Evolutionary conservation across 1,140 invertebrate genomes (phyloP).

Genomic region (Neodiprion lecontei): DNA sequence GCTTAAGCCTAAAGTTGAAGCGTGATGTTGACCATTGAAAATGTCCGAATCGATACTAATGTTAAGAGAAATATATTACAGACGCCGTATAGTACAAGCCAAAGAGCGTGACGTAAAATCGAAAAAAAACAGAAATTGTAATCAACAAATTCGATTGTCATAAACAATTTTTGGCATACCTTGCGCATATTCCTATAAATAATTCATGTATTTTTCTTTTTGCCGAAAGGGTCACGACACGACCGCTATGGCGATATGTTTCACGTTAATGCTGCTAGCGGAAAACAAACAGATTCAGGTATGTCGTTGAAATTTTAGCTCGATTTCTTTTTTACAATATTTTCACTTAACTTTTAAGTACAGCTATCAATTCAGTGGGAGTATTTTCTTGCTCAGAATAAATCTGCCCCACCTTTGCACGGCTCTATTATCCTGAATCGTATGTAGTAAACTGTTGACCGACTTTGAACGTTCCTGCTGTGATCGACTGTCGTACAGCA

Average conservation of each 20-base stretch:
- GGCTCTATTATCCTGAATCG: too few species aligned
- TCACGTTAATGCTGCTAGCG: constrained; percentile 30
- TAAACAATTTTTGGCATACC: neutral
- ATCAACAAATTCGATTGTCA: neutral
- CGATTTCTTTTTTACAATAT: neutral
- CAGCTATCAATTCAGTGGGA: neutral
- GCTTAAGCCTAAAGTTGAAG: too few species aligned
- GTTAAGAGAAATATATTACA: too few species aligned
- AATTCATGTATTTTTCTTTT: constrained; percentile 8
- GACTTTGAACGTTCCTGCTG: too few species aligned
- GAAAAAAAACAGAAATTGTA: neutral
- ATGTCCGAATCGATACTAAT: too few species aligned
- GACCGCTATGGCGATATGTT: constrained; percentile 34
- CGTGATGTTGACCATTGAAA: too few species aligned
- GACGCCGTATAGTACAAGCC: too few species aligned
- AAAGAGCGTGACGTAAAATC: neutral
- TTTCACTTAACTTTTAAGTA: neutral
- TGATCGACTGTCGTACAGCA: too few species aligned
- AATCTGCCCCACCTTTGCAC: too few species aligned
- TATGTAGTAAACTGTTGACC: too few species aligned
- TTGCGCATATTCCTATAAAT: neutral
- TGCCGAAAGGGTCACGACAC: constrained; percentile 37
- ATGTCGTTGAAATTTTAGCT: constrained; percentile 18
- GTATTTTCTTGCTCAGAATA: neutral
- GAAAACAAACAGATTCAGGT: constrained; percentile 38